These are phyloP conservation scores for Elaeidobius kamerunicus DNA, from an alignment of 2,888 invertebrate genomes.

Conservation along the genomic window DNA sequence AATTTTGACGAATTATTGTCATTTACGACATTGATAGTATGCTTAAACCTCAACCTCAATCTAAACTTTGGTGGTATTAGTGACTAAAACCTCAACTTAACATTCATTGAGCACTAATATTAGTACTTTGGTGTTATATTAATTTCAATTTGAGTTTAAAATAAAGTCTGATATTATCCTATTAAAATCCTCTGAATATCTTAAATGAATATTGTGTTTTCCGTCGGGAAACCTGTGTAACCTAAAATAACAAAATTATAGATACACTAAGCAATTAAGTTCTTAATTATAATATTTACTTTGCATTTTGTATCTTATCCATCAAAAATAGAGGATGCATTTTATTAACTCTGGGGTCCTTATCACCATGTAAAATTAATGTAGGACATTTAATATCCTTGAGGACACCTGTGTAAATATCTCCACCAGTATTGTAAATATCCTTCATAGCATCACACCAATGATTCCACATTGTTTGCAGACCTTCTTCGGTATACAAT, in stretches of 20 bases:
- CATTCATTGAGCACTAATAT: no score
- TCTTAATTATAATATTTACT: conserved; percentile 57
- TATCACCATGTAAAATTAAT: conserved; percentile 78
- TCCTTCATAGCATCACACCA: conserved; percentile 67
- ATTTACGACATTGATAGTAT: no score
- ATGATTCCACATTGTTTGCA: conserved; percentile 64
- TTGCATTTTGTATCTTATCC: conserved; percentile 62
- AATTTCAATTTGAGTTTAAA: no score
- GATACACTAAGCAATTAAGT: no score
- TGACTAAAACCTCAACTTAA: no score
- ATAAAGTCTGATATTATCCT: conserved; percentile 66
- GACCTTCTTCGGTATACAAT: conserved; percentile 70
- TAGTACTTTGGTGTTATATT: no score
- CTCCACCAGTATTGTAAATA: conserved; percentile 61
- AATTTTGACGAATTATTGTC: no score
- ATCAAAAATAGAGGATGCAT: conserved; percentile 73
- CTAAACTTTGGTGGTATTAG: no score
- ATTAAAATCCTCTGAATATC: conserved; percentile 79
- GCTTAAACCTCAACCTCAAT: no score
- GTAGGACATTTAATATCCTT: conserved; percentile 70
- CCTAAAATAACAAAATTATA: no score
- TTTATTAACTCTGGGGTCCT: conserved; percentile 72
- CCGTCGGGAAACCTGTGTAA: conserved; percentile 74
- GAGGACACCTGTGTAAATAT: conserved; percentile 67
- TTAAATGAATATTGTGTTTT: conserved; percentile 82